Percentiles rank a stretch among this genome's conserved stretches.
These are phyloP conservation scores for Drosophila pallidifrons DNA, from an alignment of 1,140 invertebrate species.

Conservation along the genomic window DNA sequence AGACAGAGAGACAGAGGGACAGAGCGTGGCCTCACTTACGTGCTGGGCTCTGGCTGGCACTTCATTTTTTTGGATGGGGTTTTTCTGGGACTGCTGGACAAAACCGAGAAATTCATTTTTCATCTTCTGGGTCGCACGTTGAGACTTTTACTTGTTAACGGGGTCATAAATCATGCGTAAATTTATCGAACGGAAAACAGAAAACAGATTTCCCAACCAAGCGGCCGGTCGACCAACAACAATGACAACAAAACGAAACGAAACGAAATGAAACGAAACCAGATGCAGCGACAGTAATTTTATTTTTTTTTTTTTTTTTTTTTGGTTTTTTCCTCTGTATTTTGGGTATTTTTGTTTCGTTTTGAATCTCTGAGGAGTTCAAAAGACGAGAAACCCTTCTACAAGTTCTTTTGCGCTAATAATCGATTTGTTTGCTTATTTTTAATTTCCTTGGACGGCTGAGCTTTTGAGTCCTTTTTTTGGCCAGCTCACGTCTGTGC, in stretches of 20 bases:
- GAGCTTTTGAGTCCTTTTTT: constrained; percentile 16
- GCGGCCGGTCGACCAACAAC: constrained; percentile 34
- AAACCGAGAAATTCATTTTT: constrained; percentile 81
- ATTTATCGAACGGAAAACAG: constrained; percentile 82
- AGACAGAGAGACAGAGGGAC: neutral
- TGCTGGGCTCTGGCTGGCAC: constrained; percentile 64
- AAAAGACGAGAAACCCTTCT: constrained; percentile 29
- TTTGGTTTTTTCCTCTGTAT: neutral
- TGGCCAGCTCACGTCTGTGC: constrained; percentile 1
- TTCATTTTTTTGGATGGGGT: constrained; percentile 49
- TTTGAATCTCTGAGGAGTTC: constrained; percentile 15
- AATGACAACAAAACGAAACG: constrained; percentile 45
- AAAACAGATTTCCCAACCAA: constrained; percentile 76
- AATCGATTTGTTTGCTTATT: constrained; percentile 80
- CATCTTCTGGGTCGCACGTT: constrained; percentile 74
- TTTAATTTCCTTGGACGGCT: constrained; percentile 70
- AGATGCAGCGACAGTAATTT: constrained; percentile 52
- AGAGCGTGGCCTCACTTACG: constrained; percentile 60
- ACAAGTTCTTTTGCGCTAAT: constrained; percentile 52
- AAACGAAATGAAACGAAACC: constrained; percentile 16
- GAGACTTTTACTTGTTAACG: constrained; percentile 82
- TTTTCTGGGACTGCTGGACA: constrained; percentile 43
- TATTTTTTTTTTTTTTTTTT: constrained; percentile 12
- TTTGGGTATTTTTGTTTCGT: neutral
- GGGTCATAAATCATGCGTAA: constrained; percentile 82